Percentiles rank a stretch among this genome's conserved stretches.
These are phyloP conservation scores for Apis florea DNA, from an alignment of 1,140 invertebrate species.

Conservation along the genomic window DNA sequence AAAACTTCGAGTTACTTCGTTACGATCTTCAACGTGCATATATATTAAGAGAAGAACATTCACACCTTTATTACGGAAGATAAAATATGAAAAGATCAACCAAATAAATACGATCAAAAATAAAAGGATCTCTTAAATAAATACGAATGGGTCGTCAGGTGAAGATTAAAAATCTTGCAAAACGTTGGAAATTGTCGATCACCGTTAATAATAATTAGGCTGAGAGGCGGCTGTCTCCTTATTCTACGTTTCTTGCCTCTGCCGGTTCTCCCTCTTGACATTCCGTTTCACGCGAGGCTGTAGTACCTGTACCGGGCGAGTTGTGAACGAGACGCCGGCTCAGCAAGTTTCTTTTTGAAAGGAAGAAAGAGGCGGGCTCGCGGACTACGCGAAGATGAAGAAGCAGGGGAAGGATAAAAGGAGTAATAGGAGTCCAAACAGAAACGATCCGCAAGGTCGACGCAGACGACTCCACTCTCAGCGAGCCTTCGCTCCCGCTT, in stretches of 20 bases:
- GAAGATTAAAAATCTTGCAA: no score
- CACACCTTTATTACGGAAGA: no score
- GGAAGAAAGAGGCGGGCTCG: slow-evolving; percentile 49
- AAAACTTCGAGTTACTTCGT: no score
- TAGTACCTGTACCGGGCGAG: slow-evolving; percentile 44
- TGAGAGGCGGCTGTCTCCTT: no score
- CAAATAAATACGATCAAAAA: no score
- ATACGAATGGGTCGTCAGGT: no score
- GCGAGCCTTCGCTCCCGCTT: not conserved
- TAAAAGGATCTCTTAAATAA: no score
- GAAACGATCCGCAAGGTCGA: slow-evolving; percentile 65
- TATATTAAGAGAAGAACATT: no score
- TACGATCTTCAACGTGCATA: no score
- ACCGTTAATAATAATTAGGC: no score
- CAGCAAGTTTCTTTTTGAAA: slow-evolving; percentile 62
- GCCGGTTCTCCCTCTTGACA: slow-evolving; percentile 44
- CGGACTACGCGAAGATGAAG: slow-evolving; percentile 43
- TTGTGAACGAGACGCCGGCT: slow-evolving; percentile 63
- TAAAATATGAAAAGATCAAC: no score
- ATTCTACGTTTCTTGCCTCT: not conserved
- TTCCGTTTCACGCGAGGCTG: slow-evolving; percentile 38
- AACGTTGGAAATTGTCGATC: no score
- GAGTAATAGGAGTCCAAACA: slow-evolving; percentile 56
- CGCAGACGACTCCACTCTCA: slow-evolving; percentile 34
- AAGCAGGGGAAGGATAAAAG: slow-evolving; percentile 51